A percentile compares a stretch with the other conserved stretches of the same genome.
Evolutionary conservation across 2,888 invertebrate genomes (phyloP).

Genomic region (Sminthurinus aureus): DNA sequence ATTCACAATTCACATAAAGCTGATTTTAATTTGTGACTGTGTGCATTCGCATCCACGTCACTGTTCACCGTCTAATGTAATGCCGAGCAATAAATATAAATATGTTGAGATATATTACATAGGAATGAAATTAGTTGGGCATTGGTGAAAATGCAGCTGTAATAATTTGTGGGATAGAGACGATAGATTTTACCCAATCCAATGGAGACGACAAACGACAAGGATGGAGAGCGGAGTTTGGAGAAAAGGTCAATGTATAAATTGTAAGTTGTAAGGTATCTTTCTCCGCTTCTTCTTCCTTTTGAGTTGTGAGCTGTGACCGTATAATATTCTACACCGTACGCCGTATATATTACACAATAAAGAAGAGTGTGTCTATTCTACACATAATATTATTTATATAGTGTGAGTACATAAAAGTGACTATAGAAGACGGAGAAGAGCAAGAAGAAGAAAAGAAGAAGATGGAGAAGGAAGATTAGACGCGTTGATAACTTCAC

Average conservation of each 20-base stretch:
- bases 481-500: slow-evolving; percentile 23
- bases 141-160: slow-evolving; percentile 20
- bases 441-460: background rate
- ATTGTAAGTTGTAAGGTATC: background rate
- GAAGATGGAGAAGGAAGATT: slow-evolving; percentile 21
- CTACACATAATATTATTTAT: slow-evolving; percentile 1
- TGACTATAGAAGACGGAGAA: background rate
- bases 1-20: too few species aligned
- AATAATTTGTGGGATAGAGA: slow-evolving; percentile 18
- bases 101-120: background rate
- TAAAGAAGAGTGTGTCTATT: background rate
- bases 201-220: too few species aligned
- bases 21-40: too few species aligned
- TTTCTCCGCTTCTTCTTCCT: background rate
- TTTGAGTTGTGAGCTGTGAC: background rate
- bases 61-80: background rate
- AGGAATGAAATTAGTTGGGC: background rate
- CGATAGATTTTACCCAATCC: background rate
- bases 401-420: background rate
- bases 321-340: background rate
- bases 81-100: slow-evolving; percentile 1
- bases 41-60: too few species aligned
- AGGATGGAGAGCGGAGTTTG: background rate
- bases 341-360: background rate
- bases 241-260: background rate